Evolutionary conservation across 1,140 invertebrate genomes (phyloP), one percentile per base, ranked within the genome.

Genomic region (Aphis craccivora): DNA sequence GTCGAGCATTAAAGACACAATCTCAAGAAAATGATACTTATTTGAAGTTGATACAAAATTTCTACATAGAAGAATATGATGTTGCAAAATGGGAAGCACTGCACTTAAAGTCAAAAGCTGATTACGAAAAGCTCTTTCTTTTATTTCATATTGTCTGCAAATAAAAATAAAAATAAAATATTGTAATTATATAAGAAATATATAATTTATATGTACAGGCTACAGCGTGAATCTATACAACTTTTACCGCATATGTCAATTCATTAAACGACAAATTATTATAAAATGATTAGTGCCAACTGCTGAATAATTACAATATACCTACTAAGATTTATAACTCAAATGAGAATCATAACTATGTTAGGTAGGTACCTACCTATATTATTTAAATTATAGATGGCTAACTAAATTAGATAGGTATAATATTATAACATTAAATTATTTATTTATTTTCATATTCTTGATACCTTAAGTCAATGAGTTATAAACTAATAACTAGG

Each of bases 11-110:
- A 96, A 96, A 94, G 97, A 97, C 25, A 96, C 97, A 88, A 97
- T 95, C 94, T 97, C 97, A 20, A 97, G 95, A 95, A 97, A 97
- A 94, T 97, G 97, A 95, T 97, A 97, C 94, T 97, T 97, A 93
- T 96, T 97, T 7, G 97, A 96, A 7, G 96, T 96, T 92, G 96
- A 96, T 5, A 96, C 96, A 94, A 97, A 97, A 5, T 96, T 96
- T 48, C 97, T 96, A 95, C 97, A 97, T 87, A 97, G 95, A 94
- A 97, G 96, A 37, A 97, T 95, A 94, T 97, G 97, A 88, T 96
- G 95, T 94, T 97, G 97, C 22, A 97, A 95, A 43, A 97, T 96
- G 0, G 97, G 97, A 94, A 97, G 95, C 3, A 97, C 96, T 76
- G 96, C 96, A 30, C 96, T 96, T 93, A 96, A 94, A 5, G 96